Evolutionary conservation across 2,797 vertebrate species (phyloP), one percentile per base, ranked within the genome.

Genomic region (Danio choprae): DNA sequence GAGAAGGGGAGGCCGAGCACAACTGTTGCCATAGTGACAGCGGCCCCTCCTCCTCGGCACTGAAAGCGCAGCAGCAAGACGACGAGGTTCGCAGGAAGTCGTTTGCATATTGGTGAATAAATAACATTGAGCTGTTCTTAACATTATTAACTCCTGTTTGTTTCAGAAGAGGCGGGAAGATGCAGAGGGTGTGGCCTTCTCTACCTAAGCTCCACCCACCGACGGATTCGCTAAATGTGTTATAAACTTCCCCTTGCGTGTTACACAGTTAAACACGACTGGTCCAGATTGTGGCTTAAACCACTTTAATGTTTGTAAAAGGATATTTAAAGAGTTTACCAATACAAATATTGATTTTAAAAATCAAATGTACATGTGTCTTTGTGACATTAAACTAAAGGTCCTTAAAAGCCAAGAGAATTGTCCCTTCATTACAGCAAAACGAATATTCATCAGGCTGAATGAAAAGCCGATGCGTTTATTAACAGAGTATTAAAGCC

Each of bases 11-110:
- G 76, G 55, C 77, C 41, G 85, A 83, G 55, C 77, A 51, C 7
- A 85, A 84, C 11, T 5, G 55, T 44, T 58, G 51, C 4, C 44
- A n/a, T 36, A 43, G 51, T 4, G 78, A 83, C 13, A 60, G 43
- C 5, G 18, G 79, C n/a, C 15, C 77, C 5, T 38, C 67, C n/a
- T 43, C 78, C 1, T 84, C 83, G 1, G 38, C 72, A 1, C 74
- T 80, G n/a, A 88, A 87, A 69, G 65, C 83, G 20, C 83, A 86
- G 22, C 73, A 71, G 20, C 83, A 86, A 38, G 75, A 74, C 36
- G 43, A 80, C 4, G 82, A 86, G 74, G 88, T 88, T 56, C 69
- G 87, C 78, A 16, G 15, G 50, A 50, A 44, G n/a, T n/a, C n/a
- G n/a, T n/a, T n/a, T n/a, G 18, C 12, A 6, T 43, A 9, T 51